phyloP scores from a whole-genome alignment of 2,888 invertebrate genomes.

The Thymelicus acteon region DNA sequence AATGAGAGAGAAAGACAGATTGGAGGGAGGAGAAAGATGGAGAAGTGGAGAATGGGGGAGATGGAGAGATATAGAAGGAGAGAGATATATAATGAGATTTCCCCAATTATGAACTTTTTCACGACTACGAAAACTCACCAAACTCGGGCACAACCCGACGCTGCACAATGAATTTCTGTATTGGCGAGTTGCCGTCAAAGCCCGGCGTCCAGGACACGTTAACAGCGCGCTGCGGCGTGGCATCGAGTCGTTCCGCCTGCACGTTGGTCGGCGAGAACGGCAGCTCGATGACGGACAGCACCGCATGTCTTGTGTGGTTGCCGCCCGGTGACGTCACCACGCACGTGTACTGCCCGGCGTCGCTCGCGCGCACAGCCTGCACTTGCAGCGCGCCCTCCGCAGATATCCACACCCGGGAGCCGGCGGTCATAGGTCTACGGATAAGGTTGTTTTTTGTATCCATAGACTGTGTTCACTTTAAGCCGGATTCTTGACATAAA shows the following conservation, averaged over 20 bases:
- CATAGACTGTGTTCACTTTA: too few relatives aligned
- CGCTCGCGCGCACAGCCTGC: constrained; percentile 94
- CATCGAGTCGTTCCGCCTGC: constrained; percentile 88
- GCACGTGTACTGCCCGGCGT: constrained; percentile 97
- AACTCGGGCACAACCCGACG: constrained; percentile 94
- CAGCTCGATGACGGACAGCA: constrained; percentile 93
- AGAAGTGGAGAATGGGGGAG: too few relatives aligned
- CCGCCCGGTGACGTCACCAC: constrained; percentile 95
- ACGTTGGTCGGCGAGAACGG: constrained; percentile 97
- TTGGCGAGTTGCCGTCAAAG: constrained; percentile 98
- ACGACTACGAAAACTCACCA: constrained; percentile 81
- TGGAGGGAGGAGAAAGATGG: too few relatives aligned
- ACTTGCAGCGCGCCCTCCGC: constrained; percentile 95
- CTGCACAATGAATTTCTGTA: constrained; percentile 96
- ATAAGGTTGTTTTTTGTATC: not conserved
- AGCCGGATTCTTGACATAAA: too few relatives aligned
- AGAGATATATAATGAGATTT: too few relatives aligned
- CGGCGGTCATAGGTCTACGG: constrained; percentile 79
- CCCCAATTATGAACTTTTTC: too few relatives aligned
- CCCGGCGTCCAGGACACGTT: constrained; percentile 98
- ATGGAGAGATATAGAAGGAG: too few relatives aligned
- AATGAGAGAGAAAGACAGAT: too few relatives aligned
- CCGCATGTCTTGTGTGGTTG: constrained; percentile 95
- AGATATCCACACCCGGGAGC: constrained; percentile 89
- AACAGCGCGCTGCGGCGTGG: constrained; percentile 89